These are phyloP conservation scores for Syngnathus scovelli DNA, from an alignment of 2,113 vertebrate genomes.

Conservation along the genomic window DNA sequence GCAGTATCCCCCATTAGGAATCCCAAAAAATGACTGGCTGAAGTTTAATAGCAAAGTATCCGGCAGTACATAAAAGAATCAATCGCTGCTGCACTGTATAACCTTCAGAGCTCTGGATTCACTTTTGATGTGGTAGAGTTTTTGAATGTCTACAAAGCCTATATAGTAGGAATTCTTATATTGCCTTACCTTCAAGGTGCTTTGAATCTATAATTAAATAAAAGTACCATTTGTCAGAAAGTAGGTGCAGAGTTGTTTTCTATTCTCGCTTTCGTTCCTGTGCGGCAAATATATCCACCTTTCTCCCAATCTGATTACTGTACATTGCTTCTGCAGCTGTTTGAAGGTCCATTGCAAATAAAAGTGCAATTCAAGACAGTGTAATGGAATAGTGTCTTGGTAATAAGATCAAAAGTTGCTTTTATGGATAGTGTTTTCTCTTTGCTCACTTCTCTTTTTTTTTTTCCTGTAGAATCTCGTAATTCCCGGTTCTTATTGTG, in stretches of 20 bases:
- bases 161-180: conserved; percentile 14
- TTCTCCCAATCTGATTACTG: conserved; percentile 16
- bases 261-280: conserved; percentile 11
- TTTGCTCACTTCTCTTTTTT: conserved; percentile 11
- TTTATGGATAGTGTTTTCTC: conserved; percentile 16
- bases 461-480: conserved; percentile 1
- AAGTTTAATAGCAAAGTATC: no score
- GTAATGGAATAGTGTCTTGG: conserved; percentile 15
- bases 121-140: neutral
- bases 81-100: neutral
- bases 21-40: no score
- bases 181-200: conserved; percentile 16
- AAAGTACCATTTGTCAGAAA: conserved; percentile 13
- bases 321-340: conserved; percentile 10
- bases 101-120: neutral
- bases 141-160: neutral
- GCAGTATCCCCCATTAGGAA: no score
- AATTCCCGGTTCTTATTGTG: neutral
- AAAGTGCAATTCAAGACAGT: conserved; percentile 4
- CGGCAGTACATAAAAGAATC: neutral
- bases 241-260: conserved; percentile 10
- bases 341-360: conserved; percentile 18
- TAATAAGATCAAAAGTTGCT: conserved; percentile 23
- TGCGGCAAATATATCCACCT: conserved; percentile 2
- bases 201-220: conserved; percentile 19